Conservation (phyloP, 2,888 invertebrate species). For the Philereme vetulata region DNA sequence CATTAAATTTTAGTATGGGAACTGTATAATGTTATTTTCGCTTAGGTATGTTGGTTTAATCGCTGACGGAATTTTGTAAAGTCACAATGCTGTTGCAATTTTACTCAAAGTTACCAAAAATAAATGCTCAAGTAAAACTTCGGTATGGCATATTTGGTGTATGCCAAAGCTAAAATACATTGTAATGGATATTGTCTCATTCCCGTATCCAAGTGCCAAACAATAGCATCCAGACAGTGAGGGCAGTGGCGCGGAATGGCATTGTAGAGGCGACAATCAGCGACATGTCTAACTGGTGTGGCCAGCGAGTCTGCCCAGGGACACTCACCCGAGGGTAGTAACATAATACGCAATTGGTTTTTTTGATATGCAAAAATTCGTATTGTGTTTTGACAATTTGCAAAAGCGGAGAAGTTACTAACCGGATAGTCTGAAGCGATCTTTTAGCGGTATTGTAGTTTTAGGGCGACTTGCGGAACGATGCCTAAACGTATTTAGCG, state of each 20-base stretch:
- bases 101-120: not conserved
- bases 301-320: constrained; percentile 44
- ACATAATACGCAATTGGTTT: constrained; percentile 26
- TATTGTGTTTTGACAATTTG: constrained; percentile 9
- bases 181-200: constrained; percentile 33
- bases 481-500: no score
- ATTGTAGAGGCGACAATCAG: constrained; percentile 40
- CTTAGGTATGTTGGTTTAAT: not conserved
- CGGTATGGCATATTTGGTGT: no score
- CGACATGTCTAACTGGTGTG: constrained; percentile 51
- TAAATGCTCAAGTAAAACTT: not conserved
- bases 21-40: constrained; percentile 11
- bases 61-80: not conserved
- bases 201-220: constrained; percentile 36
- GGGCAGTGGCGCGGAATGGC: constrained; percentile 51
- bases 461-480: no score
- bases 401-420: not conserved
- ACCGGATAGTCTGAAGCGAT: no score
- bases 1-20: constrained; percentile 27
- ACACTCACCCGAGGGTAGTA: constrained; percentile 38
- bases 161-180: constrained; percentile 13
- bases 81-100: not conserved
- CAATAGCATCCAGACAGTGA: constrained; percentile 45
- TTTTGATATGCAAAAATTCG: constrained; percentile 13
- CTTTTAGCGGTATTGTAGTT: no score